phyloP scores from a whole-genome alignment of 2,797 vertebrate genomes.

The Varecia variegata region DNA sequence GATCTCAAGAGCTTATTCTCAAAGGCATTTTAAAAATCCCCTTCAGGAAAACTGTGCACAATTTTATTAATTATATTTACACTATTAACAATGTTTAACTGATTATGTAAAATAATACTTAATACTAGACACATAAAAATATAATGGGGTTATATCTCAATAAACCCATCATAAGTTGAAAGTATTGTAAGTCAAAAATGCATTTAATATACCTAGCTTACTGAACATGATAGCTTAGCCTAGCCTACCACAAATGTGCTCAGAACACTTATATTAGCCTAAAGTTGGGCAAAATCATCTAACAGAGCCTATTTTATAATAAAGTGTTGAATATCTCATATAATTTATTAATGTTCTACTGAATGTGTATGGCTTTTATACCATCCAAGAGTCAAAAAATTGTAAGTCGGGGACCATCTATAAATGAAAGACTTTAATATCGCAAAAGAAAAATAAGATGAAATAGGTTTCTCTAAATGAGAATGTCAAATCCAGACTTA shows the following conservation, averaged over 20 bases:
- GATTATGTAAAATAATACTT: constrained; percentile 3
- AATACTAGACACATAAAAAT: constrained; percentile 26
- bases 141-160: neutral
- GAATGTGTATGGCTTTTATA: neutral
- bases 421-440: neutral
- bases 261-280: neutral
- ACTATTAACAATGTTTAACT: neutral
- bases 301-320: neutral
- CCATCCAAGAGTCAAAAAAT: neutral
- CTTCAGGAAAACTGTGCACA: neutral
- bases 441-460: constrained; percentile 17
- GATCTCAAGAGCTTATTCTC: neutral
- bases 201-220: neutral
- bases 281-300: neutral
- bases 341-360: neutral
- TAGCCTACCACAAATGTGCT: neutral
- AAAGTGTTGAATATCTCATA: neutral
- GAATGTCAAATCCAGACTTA: constrained; percentile 11
- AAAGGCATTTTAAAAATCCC: constrained; percentile 22
- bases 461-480: neutral
- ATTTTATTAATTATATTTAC: constrained; percentile 31
- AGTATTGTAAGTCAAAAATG: neutral
- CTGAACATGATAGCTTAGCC: neutral
- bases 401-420: neutral
- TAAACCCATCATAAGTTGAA: neutral